Evolutionary conservation across 2,113 vertebrate species (phyloP), one percentile per base, ranked within the genome.

Genomic region (Platichthys stellatus): DNA sequence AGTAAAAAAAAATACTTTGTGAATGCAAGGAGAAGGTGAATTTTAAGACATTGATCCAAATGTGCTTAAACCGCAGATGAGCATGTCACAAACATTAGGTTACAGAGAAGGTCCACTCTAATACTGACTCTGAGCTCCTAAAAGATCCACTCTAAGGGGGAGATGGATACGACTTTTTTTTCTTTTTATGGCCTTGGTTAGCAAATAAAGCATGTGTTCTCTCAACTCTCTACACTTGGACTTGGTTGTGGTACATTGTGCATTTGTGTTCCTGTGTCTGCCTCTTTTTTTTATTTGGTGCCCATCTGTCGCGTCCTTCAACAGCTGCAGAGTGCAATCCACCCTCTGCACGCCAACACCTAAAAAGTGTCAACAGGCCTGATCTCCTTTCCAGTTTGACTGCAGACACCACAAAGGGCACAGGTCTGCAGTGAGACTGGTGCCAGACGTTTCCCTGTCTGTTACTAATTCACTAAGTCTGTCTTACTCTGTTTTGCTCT

Each of bases 261-360:
- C 31, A 31, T 31, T 31, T 31, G 31, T 31, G 57, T 80, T 61
- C 59, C n/a, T 6, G 0, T 71, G 38, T 72, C 2, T 49, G 21
- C 61, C 2, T 67, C 53, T 57, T 28, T 57, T 24, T 68, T 76
- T 77, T 63, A 1, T 28, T 38, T 7, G 20, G 45, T 56, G 28
- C 31, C 79, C 88, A 90, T 91, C 88, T 91, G 90, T 62, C 63
- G 5, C 79, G 83, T 87, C 86, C 74, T 81, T 86, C 88, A 88
- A 78, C 88, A 88, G 88, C 84, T 90, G 86, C 81, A 82, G 58
- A 56, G 70, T 57, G 78, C 72, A 47, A 35, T 66, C 77, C 58
- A 12, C 83, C 81, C 74, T 76, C 82, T 80, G 45, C 74, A 69
- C 68, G 7, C 5, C 51, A 82, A 62, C 82, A 86, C 70, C 72